Conservation (phyloP, 2,888 invertebrate species). For the Bellardia pandia region DNA sequence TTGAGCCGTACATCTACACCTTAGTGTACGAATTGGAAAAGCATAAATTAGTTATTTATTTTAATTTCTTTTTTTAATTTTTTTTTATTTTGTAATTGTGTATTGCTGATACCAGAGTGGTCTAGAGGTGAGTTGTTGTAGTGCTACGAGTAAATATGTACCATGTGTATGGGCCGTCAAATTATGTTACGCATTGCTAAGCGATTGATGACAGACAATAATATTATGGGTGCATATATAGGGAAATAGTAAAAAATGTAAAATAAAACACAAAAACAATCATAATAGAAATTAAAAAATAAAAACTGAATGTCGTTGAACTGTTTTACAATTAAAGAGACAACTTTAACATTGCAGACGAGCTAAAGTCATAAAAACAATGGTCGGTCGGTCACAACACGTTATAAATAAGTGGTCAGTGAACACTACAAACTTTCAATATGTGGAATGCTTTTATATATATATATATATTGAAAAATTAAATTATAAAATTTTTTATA, state of each 20-base stretch:
- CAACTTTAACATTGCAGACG: conserved; percentile 37
- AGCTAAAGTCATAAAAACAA: conserved; percentile 13
- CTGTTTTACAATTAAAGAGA: conserved; percentile 63
- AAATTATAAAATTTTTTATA: conserved; percentile 4
- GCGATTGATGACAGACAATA: conserved; percentile 67
- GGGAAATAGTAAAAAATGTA: conserved; percentile 55
- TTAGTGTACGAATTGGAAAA: conserved; percentile 10
- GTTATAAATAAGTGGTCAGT: conserved; percentile 11
- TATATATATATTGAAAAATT: neutral
- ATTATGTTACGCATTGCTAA: conserved; percentile 65
- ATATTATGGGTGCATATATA: neutral
- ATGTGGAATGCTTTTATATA: neutral
- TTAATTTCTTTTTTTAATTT: neutral
- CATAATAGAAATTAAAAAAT: conserved; percentile 52
- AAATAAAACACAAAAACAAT: conserved; percentile 26
- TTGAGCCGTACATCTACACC: neutral
- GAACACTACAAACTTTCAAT: conserved; percentile 62
- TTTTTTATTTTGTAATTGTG: conserved; percentile 43
- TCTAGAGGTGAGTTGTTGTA: conserved; percentile 26
- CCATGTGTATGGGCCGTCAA: conserved; percentile 53
- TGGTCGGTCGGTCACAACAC: neutral
- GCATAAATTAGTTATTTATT: conserved; percentile 22
- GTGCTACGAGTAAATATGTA: neutral
- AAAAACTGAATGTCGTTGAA: conserved; percentile 71
- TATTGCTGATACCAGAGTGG: conserved; percentile 31